phyloP scores from a whole-genome alignment of 2,797 vertebrate genomes.

The Chaetophractus vellerosus region DNA sequence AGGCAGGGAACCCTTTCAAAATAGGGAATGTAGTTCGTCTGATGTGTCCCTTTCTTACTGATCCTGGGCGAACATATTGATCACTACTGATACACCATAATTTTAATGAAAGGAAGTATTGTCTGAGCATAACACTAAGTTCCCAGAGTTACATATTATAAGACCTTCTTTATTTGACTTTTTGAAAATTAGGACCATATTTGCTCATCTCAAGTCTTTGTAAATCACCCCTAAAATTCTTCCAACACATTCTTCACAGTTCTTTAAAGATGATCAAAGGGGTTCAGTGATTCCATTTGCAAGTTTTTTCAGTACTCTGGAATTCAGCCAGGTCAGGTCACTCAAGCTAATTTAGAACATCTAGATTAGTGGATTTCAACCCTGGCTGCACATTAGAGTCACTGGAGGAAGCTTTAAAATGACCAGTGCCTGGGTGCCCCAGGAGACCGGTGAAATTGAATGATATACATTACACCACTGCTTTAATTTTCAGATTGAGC shows the following conservation, averaged over 20 bases:
- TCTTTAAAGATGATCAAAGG: conserved; percentile 4
- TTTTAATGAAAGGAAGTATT: conserved; percentile 58
- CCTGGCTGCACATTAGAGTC: not conserved
- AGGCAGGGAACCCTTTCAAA: not conserved
- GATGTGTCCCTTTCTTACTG: conserved; percentile 35
- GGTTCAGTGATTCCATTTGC: not conserved
- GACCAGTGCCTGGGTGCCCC: not conserved
- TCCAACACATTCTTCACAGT: conserved; percentile 17
- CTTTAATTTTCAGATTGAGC: too few species aligned
- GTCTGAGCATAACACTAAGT: not conserved
- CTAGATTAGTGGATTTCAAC: conserved; percentile 3
- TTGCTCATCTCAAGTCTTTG: not conserved
- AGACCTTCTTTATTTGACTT: not conserved
- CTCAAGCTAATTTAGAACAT: conserved; percentile 12
- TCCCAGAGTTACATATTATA: not conserved
- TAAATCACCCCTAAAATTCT: not conserved
- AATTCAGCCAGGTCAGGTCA: not conserved
- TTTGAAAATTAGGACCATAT: conserved; percentile 21
- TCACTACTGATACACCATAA: conserved; percentile 10
- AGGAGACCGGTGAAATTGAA: not conserved
- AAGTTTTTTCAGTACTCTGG: not conserved
- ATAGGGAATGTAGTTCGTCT: not conserved
- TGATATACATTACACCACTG: too few species aligned
- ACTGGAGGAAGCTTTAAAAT: conserved; percentile 30
- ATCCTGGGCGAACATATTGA: not conserved